Evolutionary conservation across 2,113 vertebrate species (phyloP).

Genomic region (Podarcis raffonei): DNA sequence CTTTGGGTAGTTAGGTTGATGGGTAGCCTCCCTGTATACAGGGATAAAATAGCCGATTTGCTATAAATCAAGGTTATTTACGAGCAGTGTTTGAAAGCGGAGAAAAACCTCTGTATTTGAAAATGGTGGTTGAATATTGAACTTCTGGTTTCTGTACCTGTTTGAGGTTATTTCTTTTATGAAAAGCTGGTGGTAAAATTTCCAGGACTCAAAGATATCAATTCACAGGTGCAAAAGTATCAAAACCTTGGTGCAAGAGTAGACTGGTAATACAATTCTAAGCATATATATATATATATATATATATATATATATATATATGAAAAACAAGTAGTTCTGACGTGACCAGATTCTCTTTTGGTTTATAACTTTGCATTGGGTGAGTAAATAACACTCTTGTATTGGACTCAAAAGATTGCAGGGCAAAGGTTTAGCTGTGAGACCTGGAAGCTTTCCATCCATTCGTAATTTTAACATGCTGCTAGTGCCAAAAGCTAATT

Average conservation of each 20-base stretch:
- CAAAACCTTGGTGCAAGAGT: background rate
- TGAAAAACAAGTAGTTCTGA: constrained; percentile 37
- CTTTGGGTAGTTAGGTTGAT: constrained; percentile 68
- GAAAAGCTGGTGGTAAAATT: constrained; percentile 56
- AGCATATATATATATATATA: background rate
- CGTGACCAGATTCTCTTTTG: constrained; percentile 23
- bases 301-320: background rate
- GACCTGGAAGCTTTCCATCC: background rate
- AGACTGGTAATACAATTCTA: constrained; percentile 16
- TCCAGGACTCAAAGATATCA: constrained; percentile 50
- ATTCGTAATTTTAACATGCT: accelerated
- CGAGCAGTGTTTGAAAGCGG: constrained; percentile 51
- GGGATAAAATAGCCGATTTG: constrained; percentile 66
- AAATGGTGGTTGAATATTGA: constrained; percentile 62
- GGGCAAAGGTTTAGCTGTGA: constrained; percentile 14
- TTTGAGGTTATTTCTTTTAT: constrained; percentile 63
- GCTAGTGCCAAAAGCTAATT: accelerated
- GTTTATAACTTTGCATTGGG: constrained; percentile 22
- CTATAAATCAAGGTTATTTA: constrained; percentile 76
- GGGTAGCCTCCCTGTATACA: constrained; percentile 66
- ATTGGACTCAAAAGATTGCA: background rate
- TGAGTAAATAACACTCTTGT: constrained; percentile 6
- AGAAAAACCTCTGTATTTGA: constrained; percentile 66
- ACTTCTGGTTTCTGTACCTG: constrained; percentile 56
- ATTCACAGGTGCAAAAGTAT: constrained; percentile 3